Evolutionary conservation across 1,140 invertebrate genomes (phyloP).

Genomic region (Phymastichus coffea): DNA sequence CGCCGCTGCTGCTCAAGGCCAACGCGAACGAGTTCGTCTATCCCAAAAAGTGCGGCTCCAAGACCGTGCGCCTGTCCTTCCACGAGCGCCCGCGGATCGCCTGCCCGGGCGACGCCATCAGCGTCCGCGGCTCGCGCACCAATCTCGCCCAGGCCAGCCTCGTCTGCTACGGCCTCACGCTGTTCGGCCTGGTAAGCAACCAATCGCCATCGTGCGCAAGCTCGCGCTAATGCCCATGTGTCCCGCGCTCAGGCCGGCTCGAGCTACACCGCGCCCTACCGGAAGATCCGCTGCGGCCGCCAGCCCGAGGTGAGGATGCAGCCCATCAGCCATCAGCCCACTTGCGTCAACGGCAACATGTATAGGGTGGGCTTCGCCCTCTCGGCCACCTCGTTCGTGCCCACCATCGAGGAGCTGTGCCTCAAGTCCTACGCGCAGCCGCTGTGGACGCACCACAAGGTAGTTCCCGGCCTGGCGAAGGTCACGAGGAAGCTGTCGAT

Average conservation of each 20-base stretch:
- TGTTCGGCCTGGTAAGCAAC: slow-evolving; percentile 19
- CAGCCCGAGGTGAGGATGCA: background rate
- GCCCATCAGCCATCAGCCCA: background rate
- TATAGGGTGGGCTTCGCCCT: slow-evolving; percentile 1
- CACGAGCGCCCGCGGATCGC: background rate
- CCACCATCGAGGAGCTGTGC: slow-evolving; percentile 15
- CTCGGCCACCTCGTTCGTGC: background rate
- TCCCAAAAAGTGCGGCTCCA: background rate
- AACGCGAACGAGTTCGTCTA: slow-evolving; percentile 12
- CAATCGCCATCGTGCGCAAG: background rate
- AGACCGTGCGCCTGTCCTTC: background rate
- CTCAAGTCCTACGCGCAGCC: slow-evolving; percentile 6
- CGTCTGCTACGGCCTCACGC: slow-evolving; percentile 7
- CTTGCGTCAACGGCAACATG: slow-evolving; percentile 7
- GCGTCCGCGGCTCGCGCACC: background rate
- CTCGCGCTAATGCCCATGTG: background rate
- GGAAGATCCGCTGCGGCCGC: background rate
- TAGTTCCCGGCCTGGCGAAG: background rate
- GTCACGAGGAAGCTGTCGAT: background rate
- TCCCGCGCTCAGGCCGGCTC: background rate
- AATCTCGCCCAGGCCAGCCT: slow-evolving; percentile 1
- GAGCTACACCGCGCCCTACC: background rate
- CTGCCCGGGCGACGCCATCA: background rate
- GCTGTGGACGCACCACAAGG: slow-evolving; percentile 4
- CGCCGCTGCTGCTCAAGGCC: background rate